Evolutionary conservation across 2,888 invertebrate species (phyloP), one percentile per base, ranked within the genome.

Genomic region (Melieria omissa): DNA sequence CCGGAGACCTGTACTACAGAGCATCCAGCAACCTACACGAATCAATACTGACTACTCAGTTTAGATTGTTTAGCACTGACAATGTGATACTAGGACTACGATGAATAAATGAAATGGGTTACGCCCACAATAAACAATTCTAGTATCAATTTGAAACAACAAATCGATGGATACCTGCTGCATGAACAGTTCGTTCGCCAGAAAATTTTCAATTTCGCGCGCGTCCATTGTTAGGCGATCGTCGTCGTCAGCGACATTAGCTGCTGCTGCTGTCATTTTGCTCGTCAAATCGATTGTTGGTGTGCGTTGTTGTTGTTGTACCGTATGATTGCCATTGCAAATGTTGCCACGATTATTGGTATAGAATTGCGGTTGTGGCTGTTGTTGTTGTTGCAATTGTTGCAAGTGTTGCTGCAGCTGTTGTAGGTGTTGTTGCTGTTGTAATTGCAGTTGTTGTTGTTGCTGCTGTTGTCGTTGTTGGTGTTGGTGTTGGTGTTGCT

Each of bases 101-200:
- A 29, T 1, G 29, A 29, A 29, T 29, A 29, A n/a, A n/a, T n/a
- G n/a, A n/a, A n/a, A 29, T 29, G 29, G 29, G 29, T 29, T 29
- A 3, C 29, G 29, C 29, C 29, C 29, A 29, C 29, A 29, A 29
- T 29, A 29, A 29, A 29, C 29, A 1, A 29, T 29, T 3, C 29
- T 29, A 29, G 29, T 29, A 2, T 29, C 29, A 29, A 29, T 29
- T 29, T 29, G 29, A 29, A 29, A 29, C 29, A 29, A 29, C 29
- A 29, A 29, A 29, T 3, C 29, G 29, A 29, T 29, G 29, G 29
- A 3, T 29, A 93, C 93, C 92, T 94, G 94, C 88, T 94, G 93
- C 89, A 93, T 93, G 89, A 93, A 92, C 86, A 92, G 89, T 90
- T 94, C 94, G 86, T 92, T 93, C 85, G 94, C 93, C 84, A 94